phyloP scores from a whole-genome alignment of 2,797 vertebrate species.

The Oreortyx pictus region DNA sequence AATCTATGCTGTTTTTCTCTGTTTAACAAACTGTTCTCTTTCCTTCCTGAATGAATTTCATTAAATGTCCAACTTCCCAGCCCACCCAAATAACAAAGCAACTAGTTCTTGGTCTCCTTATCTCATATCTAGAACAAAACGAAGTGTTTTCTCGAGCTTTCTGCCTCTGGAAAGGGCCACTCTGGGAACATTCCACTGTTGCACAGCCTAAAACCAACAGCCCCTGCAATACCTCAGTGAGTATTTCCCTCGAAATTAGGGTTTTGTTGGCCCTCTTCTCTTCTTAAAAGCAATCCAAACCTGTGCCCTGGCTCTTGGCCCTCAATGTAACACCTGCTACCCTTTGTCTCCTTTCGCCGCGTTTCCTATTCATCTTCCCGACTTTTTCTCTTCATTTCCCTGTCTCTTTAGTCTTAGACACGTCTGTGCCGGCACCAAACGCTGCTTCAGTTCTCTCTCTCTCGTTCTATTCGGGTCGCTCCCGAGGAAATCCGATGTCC shows the following conservation, averaged over 20 bases:
- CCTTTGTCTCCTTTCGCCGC: neutral
- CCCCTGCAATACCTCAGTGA: fast-evolving
- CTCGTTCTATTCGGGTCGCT: neutral
- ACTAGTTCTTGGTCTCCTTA: neutral
- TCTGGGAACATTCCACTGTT: neutral
- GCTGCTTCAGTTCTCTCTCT: neutral
- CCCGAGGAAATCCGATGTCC: neutral
- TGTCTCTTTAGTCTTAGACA: neutral
- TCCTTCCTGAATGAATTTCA: neutral
- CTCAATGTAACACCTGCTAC: fast-evolving
- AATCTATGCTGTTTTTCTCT: neutral
- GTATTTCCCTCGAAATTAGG: neutral
- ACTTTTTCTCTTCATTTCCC: neutral
- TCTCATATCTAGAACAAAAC: neutral
- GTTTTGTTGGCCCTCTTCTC: neutral
- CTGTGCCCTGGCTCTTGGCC: neutral
- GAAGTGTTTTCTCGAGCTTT: neutral
- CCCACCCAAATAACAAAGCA: neutral
- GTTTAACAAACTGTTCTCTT: neutral
- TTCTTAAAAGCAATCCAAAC: neutral
- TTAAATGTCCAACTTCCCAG: neutral
- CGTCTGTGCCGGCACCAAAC: too few species aligned
- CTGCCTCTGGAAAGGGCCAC: neutral
- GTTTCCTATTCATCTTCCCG: neutral
- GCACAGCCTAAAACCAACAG: fast-evolving